Conservation (phyloP, 2,888 invertebrate species). For the Cyaniris semiargus region DNA sequence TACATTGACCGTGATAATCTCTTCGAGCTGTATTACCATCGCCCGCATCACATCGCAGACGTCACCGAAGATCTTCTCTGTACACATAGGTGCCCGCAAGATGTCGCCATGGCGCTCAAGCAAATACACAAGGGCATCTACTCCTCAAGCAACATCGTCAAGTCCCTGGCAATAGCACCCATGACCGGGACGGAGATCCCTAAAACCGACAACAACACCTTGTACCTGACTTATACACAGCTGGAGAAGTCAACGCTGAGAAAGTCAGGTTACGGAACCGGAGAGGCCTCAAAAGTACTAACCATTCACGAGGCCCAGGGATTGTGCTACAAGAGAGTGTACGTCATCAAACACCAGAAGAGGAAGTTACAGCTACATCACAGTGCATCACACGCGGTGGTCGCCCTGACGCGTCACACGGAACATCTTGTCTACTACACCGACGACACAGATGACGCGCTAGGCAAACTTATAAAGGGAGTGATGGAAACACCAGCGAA, state of each 20-base stretch:
- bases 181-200: neutral
- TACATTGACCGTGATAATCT: conserved; percentile 44
- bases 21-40: conserved; percentile 33
- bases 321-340: too few species aligned
- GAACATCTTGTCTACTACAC: too few species aligned
- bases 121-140: neutral
- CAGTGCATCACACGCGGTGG: too few species aligned
- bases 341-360: neutral
- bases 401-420: too few species aligned
- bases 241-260: neutral
- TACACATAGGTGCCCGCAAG: neutral
- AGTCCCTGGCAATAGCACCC: neutral
- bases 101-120: neutral
- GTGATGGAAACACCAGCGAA: too few species aligned
- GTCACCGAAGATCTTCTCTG: conserved; percentile 7
- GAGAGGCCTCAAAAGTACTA: neutral
- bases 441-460: too few species aligned
- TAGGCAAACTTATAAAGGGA: too few species aligned
- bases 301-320: neutral
- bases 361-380: neutral
- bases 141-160: neutral
- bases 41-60: conserved; percentile 28
- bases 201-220: neutral
- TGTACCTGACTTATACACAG: neutral
- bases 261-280: neutral